phyloP scores from a whole-genome alignment of 2,113 vertebrate species.

The Danionella cerebrum region DNA sequence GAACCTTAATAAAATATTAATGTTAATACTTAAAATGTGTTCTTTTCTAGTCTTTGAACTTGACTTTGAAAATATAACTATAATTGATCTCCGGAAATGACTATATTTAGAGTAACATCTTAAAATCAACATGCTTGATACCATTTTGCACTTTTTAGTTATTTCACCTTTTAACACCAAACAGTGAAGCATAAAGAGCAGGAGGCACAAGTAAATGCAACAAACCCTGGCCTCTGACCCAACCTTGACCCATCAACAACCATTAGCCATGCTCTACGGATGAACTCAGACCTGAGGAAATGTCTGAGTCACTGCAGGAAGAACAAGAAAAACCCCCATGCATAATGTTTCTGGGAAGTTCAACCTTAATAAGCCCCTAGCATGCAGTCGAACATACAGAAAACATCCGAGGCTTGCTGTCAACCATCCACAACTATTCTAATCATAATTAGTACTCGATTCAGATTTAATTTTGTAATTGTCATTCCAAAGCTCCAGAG shows the following conservation, averaged over 20 bases:
- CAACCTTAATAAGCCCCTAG: not conserved
- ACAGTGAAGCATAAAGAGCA: not conserved
- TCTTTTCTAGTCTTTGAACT: too few relatives aligned
- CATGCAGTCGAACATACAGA: not conserved
- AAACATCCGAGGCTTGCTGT: not conserved
- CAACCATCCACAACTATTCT: not conserved
- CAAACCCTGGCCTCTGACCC: not conserved
- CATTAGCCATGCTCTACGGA: constrained; percentile 11
- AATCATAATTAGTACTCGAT: too few relatives aligned
- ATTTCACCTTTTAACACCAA: constrained; percentile 11
- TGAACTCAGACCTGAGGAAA: constrained; percentile 19
- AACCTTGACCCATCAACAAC: constrained; percentile 8
- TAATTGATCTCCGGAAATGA: too few relatives aligned
- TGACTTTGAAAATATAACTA: too few relatives aligned
- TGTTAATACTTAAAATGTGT: too few relatives aligned
- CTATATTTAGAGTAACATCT: not conserved
- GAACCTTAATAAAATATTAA: too few relatives aligned
- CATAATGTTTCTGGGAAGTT: not conserved
- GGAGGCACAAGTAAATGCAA: not conserved
- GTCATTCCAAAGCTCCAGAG: too few relatives aligned
- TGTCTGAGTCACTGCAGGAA: constrained; percentile 11
- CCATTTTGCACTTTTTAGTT: not conserved
- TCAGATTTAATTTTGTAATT: too few relatives aligned
- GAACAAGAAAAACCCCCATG: not conserved
- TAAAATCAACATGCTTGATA: not conserved